Evolutionary conservation across 2,888 invertebrate genomes (phyloP).

Genomic region (Zelleria hepariella): DNA sequence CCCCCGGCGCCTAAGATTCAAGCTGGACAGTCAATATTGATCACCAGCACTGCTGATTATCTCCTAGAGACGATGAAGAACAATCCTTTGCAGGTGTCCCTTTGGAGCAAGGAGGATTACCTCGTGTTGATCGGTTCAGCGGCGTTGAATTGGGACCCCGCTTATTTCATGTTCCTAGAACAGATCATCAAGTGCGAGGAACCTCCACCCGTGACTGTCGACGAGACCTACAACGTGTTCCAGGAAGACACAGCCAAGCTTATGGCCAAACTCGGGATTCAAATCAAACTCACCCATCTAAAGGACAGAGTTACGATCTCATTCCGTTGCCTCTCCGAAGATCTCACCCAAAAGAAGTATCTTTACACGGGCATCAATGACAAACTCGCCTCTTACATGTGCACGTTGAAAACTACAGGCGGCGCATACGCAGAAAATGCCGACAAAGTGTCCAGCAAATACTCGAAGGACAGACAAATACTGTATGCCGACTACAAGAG

Average conservation of each 20-base stretch:
- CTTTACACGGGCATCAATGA: constrained; percentile 60
- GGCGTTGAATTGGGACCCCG: constrained; percentile 49
- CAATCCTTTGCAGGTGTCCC: constrained; percentile 43
- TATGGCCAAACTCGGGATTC: constrained; percentile 51
- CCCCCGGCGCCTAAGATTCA: constrained; percentile 57
- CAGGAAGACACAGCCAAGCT: constrained; percentile 54
- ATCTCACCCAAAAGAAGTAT: constrained; percentile 43
- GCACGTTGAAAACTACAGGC: constrained; percentile 57
- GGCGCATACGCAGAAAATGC: constrained; percentile 44
- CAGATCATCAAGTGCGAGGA: constrained; percentile 30
- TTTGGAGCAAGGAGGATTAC: constrained; percentile 59
- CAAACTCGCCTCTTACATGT: constrained; percentile 56
- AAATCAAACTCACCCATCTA: constrained; percentile 48
- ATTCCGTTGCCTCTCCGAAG: constrained; percentile 58
- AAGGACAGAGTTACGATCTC: constrained; percentile 48
- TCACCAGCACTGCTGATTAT: constrained; percentile 50
- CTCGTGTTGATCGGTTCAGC: constrained; percentile 44
- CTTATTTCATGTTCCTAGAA: constrained; percentile 39
- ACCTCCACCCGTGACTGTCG: constrained; percentile 35
- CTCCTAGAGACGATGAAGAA: constrained; percentile 52
- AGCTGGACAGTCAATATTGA: constrained; percentile 57
- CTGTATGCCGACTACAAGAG: constrained; percentile 52
- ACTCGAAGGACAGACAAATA: constrained; percentile 31
- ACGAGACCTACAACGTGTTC: constrained; percentile 58
- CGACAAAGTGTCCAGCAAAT: constrained; percentile 44